Base-by-base conservation (phyloP, 2,888 invertebrate genomes). In the Heliconius hortense region DNA sequence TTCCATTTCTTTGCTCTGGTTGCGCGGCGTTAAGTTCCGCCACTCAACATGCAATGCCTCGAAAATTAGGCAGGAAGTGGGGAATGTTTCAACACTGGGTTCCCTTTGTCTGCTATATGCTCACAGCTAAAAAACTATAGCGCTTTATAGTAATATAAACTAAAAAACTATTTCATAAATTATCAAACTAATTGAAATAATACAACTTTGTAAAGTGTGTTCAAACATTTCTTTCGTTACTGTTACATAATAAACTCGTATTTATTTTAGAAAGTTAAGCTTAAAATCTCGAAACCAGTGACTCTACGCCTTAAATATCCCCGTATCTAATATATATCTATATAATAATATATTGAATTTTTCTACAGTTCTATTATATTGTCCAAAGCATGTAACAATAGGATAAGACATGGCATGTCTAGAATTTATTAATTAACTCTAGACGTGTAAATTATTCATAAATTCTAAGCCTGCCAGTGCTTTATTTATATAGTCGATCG, bases 221-320 rank as follows among this genome's bases (percentile, higher is more conserved):
- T 28, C 18, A 48, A 68, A 26, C 26, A 26, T 68, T 53, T 68
- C 24, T 53, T 31, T 53, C 28, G 8, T 69, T 28, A 31, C n/a
- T 53, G 53, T 69, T 69, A 35, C 56, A n/a, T 56, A 69, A 69
- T n/a, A 24, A 69, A 69, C 69, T 56, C 31, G 53, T 69, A 69
- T 69, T 69, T 66, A 66, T 24, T 66, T 66, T 69, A 69, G 69
- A 69, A 69, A 69, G 69, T 56, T 69, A 13, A 68, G 53, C 48
- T 21, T 68, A 56, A 69, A n/a, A 56, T 69, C 56, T 69, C 31
- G 15, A 31, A 56, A 35, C n/a, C n/a, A 56, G 24, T 39, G 39
- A 43, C 8, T 60, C 4, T 26, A 26, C 5, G 18, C 10, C 39
- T 15, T 18, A 62, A 24, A 39, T n/a, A 3, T 3, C 56, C 21